Conservation (phyloP, 2,888 invertebrate genomes). For the Julus scanicus region DNA sequence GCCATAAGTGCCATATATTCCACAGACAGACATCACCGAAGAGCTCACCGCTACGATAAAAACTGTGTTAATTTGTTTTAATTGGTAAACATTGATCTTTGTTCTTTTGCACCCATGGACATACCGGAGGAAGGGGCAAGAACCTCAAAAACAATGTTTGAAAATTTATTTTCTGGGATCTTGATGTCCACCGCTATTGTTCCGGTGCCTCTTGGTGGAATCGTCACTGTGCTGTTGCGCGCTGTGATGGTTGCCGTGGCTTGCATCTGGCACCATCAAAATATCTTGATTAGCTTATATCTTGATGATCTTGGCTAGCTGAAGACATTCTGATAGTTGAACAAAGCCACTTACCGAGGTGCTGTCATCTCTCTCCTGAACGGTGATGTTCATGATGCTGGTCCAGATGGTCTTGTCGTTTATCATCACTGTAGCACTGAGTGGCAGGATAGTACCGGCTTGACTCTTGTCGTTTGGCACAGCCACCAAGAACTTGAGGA, state of each 20-base stretch:
- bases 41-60: background rate
- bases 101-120: too few relatives aligned
- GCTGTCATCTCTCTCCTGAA: background rate
- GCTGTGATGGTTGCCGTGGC: background rate
- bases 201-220: background rate
- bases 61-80: too few relatives aligned
- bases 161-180: constrained; percentile 36
- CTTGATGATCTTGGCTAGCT: background rate
- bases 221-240: background rate
- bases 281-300: background rate
- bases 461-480: constrained; percentile 13
- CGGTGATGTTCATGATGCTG: constrained; percentile 38
- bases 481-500: constrained; percentile 38
- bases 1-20: background rate
- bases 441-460: constrained; percentile 16
- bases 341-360: constrained; percentile 41
- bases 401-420: constrained; percentile 48
- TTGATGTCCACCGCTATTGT: background rate
- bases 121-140: background rate
- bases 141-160: constrained; percentile 42
- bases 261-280: background rate
- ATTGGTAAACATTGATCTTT: too few relatives aligned
- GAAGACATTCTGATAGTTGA: background rate
- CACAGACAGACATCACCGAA: constrained; percentile 29
- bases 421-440: constrained; percentile 46